Base-by-base conservation (phyloP, 2,888 invertebrate species). In the Megalurothrips usitatus region DNA sequence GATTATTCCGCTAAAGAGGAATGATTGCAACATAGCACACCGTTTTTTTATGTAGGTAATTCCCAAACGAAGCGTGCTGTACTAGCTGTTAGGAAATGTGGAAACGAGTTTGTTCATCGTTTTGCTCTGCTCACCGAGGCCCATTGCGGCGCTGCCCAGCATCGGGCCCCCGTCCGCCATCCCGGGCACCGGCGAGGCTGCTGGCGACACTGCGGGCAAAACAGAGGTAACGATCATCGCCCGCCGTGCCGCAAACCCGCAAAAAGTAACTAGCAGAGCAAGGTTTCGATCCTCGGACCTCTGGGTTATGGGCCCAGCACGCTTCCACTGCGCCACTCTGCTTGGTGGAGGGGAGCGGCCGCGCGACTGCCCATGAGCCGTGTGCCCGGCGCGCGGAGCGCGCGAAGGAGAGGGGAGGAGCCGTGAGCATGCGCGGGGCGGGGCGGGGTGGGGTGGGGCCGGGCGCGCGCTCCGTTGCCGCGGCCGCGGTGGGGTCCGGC, bases 221-320 rank as follows among this genome's bases (percentile, higher is more conserved):
- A 58, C 0, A 58, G n/a, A 17, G 17, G 14, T 14, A 17, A 6
- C 14, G 58, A 2, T 58, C 58, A 58, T n/a, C n/a, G n/a, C n/a
- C n/a, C n/a, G n/a, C n/a, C n/a, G n/a, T n/a, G n/a, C n/a, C n/a
- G n/a, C n/a, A n/a, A n/a, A n/a, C n/a, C n/a, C 68, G 26, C 1
- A 75, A 75, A 75, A 75, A 26, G 68, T 2, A 14, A 10, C 1
- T 75, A 75, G 68, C 68, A 75, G 68, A 75, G 68, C 68, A 75
- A 75, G 68, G 68, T 75, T 75, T 75, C 68, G 68, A 75, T 75
- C 68, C 68, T 75, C 68, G 68, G 68, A 75, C 68, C 68, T 75
- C 68, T 75, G 68, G 68, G 68, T 75, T 75, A 75, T 75, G 68
- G 68, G 68, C 68, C 68, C 68, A 75, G 68, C 68, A 75, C 68